Conservation (phyloP, 2,888 invertebrate genomes). For the Megaustenia siamemsis region DNA sequence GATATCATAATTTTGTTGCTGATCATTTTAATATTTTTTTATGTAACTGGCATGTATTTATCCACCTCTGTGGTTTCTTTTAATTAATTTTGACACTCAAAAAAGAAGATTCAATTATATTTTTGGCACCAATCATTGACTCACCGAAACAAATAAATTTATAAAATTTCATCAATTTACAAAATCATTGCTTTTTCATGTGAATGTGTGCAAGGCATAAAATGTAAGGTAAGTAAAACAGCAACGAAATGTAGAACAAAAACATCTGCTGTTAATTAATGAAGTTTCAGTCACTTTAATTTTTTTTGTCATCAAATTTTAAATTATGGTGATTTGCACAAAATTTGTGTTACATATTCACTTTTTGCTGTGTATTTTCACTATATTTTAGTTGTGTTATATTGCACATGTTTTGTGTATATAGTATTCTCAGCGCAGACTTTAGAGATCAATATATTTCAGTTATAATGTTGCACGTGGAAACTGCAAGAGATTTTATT, state of each 20-base stretch:
- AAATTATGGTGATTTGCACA: not conserved
- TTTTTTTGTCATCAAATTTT: not conserved
- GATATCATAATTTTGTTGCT: not conserved
- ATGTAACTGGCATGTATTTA: not conserved
- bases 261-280: not conserved
- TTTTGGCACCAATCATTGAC: not conserved
- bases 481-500: not conserved
- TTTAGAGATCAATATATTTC: not conserved
- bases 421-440: not conserved
- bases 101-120: too few species aligned
- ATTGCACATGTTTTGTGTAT: not conserved
- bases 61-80: not conserved
- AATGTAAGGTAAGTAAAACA: not conserved
- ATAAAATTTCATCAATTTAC: not conserved
- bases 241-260: not conserved
- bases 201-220: not conserved
- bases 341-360: not conserved
- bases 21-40: not conserved
- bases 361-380: not conserved
- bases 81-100: not conserved
- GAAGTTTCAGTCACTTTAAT: not conserved
- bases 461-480: not conserved
- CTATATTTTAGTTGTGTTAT: not conserved
- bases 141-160: not conserved
- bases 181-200: not conserved